These are phyloP conservation scores for Caenorhabditis wallacei DNA, from an alignment of 2,888 invertebrate genomes.

Conservation along the genomic window DNA sequence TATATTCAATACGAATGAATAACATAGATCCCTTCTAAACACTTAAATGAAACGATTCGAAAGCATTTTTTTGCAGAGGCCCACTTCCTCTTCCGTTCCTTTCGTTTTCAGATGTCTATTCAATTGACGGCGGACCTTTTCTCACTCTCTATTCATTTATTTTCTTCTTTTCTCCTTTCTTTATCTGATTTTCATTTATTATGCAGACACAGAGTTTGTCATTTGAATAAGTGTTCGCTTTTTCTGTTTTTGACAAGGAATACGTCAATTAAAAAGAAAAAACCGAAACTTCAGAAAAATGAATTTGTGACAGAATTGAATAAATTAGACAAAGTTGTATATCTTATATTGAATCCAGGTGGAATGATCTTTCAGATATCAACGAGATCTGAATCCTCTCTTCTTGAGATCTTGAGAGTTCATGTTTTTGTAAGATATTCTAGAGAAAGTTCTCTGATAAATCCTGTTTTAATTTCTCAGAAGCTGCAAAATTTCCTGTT, in stretches of 20 bases:
- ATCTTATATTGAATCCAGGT: not conserved
- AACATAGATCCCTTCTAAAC: not conserved
- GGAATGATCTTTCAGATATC: not conserved
- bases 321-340: not conserved
- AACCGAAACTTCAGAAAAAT: not conserved
- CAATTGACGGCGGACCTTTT: not conserved
- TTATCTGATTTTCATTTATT: slow-evolving; percentile 29
- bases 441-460: not conserved
- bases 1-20: not conserved
- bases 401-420: too few relatives aligned
- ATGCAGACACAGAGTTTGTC: not conserved
- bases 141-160: not conserved
- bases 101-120: not conserved
- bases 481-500: not conserved
- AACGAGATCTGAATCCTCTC: not conserved
- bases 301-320: not conserved
- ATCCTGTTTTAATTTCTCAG: not conserved
- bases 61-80: not conserved
- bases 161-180: not conserved
- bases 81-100: not conserved
- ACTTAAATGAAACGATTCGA: slow-evolving; percentile 4
- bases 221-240: slow-evolving; percentile 1
- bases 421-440: too few relatives aligned
- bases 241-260: slow-evolving; percentile 16
- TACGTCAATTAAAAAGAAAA: not conserved